phyloP scores from a whole-genome alignment of 2,888 invertebrate species.

The Sipha maydis region DNA sequence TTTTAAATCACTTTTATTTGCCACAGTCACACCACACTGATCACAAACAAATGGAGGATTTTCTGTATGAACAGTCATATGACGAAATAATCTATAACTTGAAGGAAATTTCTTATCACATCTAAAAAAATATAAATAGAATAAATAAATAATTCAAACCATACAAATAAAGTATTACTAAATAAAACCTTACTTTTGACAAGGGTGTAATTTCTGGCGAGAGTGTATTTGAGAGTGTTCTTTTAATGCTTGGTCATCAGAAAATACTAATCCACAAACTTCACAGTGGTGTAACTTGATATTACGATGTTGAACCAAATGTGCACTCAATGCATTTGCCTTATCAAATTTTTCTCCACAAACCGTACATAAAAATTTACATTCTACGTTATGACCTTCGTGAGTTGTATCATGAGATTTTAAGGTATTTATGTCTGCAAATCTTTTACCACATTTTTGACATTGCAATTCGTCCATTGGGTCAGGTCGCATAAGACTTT shows the following conservation, averaged over 20 bases:
- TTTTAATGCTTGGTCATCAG: slow-evolving; percentile 63
- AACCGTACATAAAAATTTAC: slow-evolving; percentile 63
- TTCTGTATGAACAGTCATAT: slow-evolving; percentile 63
- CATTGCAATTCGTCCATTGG: slow-evolving; percentile 62
- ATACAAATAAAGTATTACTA: background rate
- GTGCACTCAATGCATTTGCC: slow-evolving; percentile 63
- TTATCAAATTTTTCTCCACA: slow-evolving; percentile 64
- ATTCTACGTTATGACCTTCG: slow-evolving; percentile 57
- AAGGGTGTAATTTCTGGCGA: slow-evolving; percentile 57
- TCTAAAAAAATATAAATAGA: slow-evolving; percentile 20
- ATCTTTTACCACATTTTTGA: slow-evolving; percentile 63
- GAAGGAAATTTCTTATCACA: slow-evolving; percentile 63
- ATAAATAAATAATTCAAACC: background rate
- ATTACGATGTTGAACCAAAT: slow-evolving; percentile 63
- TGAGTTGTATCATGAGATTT: slow-evolving; percentile 64
- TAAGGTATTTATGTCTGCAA: slow-evolving; percentile 64
- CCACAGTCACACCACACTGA: slow-evolving; percentile 63
- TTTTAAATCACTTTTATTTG: slow-evolving; percentile 64
- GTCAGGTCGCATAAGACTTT: slow-evolving; percentile 54
- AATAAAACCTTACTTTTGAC: slow-evolving; percentile 43
- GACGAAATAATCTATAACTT: slow-evolving; percentile 62
- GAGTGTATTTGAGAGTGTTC: slow-evolving; percentile 63
- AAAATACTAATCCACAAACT: slow-evolving; percentile 63
- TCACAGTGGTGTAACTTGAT: slow-evolving; percentile 63
- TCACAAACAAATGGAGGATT: slow-evolving; percentile 63